Base-by-base conservation (phyloP, 92 coral and sea anemone species). In the Zoanthus solanderi region DNA sequence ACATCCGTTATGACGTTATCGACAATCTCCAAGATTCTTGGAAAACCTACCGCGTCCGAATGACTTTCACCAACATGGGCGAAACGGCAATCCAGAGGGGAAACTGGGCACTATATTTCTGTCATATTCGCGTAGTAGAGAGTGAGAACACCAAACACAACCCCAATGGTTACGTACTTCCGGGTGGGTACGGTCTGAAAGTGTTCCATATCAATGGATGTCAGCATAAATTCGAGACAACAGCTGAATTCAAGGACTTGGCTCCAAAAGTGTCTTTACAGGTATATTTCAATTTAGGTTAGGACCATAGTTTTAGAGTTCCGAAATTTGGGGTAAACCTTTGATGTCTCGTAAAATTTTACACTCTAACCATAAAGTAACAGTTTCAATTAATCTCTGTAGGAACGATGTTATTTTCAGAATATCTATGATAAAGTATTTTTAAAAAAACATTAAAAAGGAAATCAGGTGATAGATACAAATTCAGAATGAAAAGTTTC, bases 11-110 rank as follows among this genome's bases (percentile, higher is more conserved):
- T 89, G 96, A 95, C 76, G 98, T 96, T 23, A 45, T 96, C 13
- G 96, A 96, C 78, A 96, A 96, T 92, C 54, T 96, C 44, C 98
- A 95, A 91, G 99, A 95, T 89, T 89, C 90, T 50, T 92, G 96
- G 94, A 88, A 69, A 65, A 90, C 93, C 31, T 96, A 93, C 91
- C 92, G 90, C 44, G 92, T 90, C n/a, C 90, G 96, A 72, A 84
- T 96, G 91, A 90, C 92, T 32, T 90, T 96, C 17, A 91, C 87
- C 17, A 96, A 96, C 91, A 83, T 63, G 23, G 99, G 99, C 79
- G 68, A 89, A 58, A 89, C 84, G 48, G 52, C 90, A 42, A 96
- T 96, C 54, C 86, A 76, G 34, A 65, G 83, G 34, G 99, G 98
- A 50, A 90, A 88, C 71, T 96, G 99, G 99, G 96, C 90, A 48